Percentiles rank a stretch among this genome's conserved stretches.
Conservation (phyloP, 2,888 invertebrate genomes). For the Sisyra nigra region DNA sequence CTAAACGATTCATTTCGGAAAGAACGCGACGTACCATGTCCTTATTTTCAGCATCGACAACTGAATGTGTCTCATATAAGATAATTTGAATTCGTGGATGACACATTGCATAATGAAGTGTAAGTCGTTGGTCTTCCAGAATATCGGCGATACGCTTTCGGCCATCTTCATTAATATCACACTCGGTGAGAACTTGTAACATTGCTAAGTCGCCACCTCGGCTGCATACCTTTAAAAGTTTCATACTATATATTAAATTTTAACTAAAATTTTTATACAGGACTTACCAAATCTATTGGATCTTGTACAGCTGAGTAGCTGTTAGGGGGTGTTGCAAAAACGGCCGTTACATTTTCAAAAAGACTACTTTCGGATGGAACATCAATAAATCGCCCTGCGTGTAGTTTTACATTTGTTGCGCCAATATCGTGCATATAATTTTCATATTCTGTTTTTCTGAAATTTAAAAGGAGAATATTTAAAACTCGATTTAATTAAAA, state of each 20-base stretch:
- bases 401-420: conserved; percentile 37
- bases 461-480: no score
- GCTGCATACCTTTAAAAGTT: conserved; percentile 35
- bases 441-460: conserved; percentile 47
- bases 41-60: conserved; percentile 55
- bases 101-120: conserved; percentile 56
- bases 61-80: conserved; percentile 68
- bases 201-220: conserved; percentile 62
- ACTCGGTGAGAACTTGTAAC: conserved; percentile 56
- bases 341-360: conserved; percentile 42
- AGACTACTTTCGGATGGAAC: conserved; percentile 31
- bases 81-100: conserved; percentile 69
- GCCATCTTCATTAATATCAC: conserved; percentile 43
- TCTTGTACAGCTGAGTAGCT: conserved; percentile 66
- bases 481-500: no score
- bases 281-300: conserved; percentile 56
- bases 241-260: background rate
- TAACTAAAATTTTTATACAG: no score
- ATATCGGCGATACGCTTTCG: conserved; percentile 45
- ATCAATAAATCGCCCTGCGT: conserved; percentile 32
- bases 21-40: conserved; percentile 53
- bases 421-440: conserved; percentile 51
- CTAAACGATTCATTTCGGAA: conserved; percentile 51
- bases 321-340: conserved; percentile 63
- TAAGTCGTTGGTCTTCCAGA: conserved; percentile 58